Base-by-base conservation (phyloP, 2,888 invertebrate species). In the Malachius bipustulatus region DNA sequence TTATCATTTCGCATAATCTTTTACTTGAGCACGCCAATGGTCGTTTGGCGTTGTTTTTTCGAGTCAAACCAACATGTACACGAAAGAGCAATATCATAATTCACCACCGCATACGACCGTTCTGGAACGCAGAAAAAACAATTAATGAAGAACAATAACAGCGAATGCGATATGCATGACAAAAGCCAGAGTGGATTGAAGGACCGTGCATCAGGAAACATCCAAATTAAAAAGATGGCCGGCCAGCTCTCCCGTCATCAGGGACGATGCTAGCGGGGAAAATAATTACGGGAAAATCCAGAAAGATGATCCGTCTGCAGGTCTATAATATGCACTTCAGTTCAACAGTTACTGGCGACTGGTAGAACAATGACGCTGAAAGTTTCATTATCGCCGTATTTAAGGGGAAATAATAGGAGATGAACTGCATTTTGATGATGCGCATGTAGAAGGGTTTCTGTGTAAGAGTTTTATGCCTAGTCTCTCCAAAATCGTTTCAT, bases 201-300 rank as follows among this genome's bases (percentile, higher is more conserved):
- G 47, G 45, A 42, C 43, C 41, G 45, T 46, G 49, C 51, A 48
- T 46, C 47, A 48, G 52, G 54, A 54, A 50, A 50, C 50, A 48
- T 47, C 46, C 50, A 50, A 55, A 55, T 55, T 54, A 55, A 55
- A 55, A 55, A 55, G 51, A 54, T 51, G 52, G 52, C 50, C 49
- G 47, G 48, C 44, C 47, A 36, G 45, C 32, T n/a, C n/a, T 19
- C 24, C 6, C 6, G 24, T 19, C n/a, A n/a, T n/a, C 24, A n/a
- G 24, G n/a, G 24, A 19, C 6, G 6, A 19, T 19, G 24, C 24
- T 19, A 19, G 24, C 24, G 24, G n/a, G n/a, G 24, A 19, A 19
- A 19, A 19, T 19, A 19, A 19, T 19, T 19, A 19, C 24, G n/a
- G n/a, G 24, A 19, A n/a, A 19, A 8, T 19, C 24, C n/a, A n/a